phyloP scores from a whole-genome alignment of 2,888 invertebrate species.

The Drosophila nr. fundita region DNA sequence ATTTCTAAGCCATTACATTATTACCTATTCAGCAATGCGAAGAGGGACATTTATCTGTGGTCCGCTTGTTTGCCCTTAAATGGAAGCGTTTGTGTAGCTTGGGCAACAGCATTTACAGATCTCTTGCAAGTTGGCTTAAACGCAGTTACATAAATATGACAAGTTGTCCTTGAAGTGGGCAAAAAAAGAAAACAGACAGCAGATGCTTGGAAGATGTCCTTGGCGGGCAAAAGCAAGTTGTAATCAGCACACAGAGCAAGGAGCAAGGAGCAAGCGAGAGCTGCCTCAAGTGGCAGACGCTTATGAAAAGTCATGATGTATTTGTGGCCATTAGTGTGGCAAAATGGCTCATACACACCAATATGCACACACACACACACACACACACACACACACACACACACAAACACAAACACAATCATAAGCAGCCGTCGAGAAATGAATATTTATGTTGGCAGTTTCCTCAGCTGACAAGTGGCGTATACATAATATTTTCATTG shows the following conservation, averaged over 20 bases:
- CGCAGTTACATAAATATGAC: conserved; percentile 73
- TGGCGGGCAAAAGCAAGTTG: conserved; percentile 41
- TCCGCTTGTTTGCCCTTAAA: conserved; percentile 45
- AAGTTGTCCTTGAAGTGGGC: conserved; percentile 52
- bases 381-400: conserved; percentile 13
- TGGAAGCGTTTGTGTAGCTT: conserved; percentile 57
- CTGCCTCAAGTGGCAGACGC: conserved; percentile 69
- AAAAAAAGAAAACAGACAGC: conserved; percentile 20
- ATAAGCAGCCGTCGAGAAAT: conserved; percentile 52
- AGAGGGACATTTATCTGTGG: conserved; percentile 40
- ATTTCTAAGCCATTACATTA: conserved; percentile 34
- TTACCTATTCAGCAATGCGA: conserved; percentile 25
- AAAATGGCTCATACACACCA: conserved; percentile 58
- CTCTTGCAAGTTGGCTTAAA: conserved; percentile 61
- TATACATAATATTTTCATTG: conserved; percentile 71
- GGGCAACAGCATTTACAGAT: conserved; percentile 6
- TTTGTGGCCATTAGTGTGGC: conserved; percentile 77
- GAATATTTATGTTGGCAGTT: conserved; percentile 71
- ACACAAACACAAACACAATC: conserved; percentile 19
- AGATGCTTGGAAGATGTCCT: conserved; percentile 53
- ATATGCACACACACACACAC: conserved; percentile 15
- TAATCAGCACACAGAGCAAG: conserved; percentile 20
- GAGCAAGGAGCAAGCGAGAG: conserved; percentile 12
- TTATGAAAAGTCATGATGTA: conserved; percentile 78
- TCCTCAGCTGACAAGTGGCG: conserved; percentile 52